A percentile compares a stretch with the other conserved stretches of the same genome.
Evolutionary conservation across 2,113 vertebrate genomes (phyloP).

Genomic region (Cebus imitator): DNA sequence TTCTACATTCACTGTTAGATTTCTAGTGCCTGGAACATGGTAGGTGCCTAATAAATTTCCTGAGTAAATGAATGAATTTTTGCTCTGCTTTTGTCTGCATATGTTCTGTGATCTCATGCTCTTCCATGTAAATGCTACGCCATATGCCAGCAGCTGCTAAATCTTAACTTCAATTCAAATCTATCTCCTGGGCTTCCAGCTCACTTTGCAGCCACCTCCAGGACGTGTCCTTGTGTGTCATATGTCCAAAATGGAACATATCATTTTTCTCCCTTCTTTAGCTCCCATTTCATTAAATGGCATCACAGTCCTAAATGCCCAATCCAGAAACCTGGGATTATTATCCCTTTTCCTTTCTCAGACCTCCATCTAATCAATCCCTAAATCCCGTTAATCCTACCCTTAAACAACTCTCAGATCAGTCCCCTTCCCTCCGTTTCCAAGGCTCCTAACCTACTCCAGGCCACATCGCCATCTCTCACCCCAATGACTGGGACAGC

Average conservation of each 20-base stretch:
- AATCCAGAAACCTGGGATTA: neutral
- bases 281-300: neutral
- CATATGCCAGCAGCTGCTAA: neutral
- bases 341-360: slow-evolving; percentile 14
- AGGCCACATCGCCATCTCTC: neutral
- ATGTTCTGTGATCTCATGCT: neutral
- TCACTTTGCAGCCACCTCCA: neutral
- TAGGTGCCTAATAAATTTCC: neutral
- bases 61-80: neutral
- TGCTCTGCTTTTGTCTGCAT: neutral
- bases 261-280: neutral
- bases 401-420: neutral
- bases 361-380: neutral
- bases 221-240: neutral
- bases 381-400: neutral
- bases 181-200: neutral
- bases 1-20: neutral
- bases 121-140: neutral
- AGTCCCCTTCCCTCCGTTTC: neutral
- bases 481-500: slow-evolving; percentile 19
- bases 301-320: neutral
- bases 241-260: neutral
- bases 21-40: neutral
- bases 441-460: neutral
- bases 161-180: neutral